Base-by-base conservation (phyloP, 92 coral and sea anemone species). In the Zoanthus sociatus region DNA sequence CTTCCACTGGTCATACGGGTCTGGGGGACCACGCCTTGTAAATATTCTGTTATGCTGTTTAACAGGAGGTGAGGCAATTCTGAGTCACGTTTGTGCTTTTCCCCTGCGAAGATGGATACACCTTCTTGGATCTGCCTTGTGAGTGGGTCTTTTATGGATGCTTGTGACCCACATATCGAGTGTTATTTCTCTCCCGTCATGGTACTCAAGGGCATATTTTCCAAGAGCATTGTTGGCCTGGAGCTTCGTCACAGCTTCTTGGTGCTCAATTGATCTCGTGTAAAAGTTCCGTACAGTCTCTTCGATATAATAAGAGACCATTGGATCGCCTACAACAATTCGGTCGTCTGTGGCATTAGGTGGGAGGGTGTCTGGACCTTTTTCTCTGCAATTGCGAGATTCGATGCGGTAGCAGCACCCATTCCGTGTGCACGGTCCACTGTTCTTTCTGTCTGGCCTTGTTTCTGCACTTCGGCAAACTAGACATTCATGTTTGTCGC, bases 111-210 rank as follows among this genome's bases (percentile, higher is more conserved):
- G 55, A 73, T 73, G 54, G 78, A 75, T 75, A 75, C 78, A 75
- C 78, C 78, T 75, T 75, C 78, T 75, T 75, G 78, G 78, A 75
- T 47, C 78, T 75, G 78, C 78, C 78, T 75, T 75, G 78, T 44
- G 78, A 75, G 78, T 75, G 78, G 78, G 78, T 75, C 60, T 75
- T 75, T 75, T n/a, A 75, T 75, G 78, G 63, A 75, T 75, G 60
- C 78, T 75, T 44, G 78, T 75, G 79, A 75, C 79, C 79, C 58
- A 75, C 79, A 75, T 75, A 75, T 48, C 79, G 63, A 75, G 60
- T 48, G 79, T 75, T 75, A 75, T 75, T 47, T 75, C 79, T 75
- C 63, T 75, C 63, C 79, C 79, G 63, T 47, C 31, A 46, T 75
- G 79, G 63, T 75, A 75, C 63, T 75, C 76, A 33, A 71, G 76